Evolutionary conservation across 2,888 invertebrate species (phyloP), one percentile per base, ranked within the genome.

Genomic region (Agrotis clavis): DNA sequence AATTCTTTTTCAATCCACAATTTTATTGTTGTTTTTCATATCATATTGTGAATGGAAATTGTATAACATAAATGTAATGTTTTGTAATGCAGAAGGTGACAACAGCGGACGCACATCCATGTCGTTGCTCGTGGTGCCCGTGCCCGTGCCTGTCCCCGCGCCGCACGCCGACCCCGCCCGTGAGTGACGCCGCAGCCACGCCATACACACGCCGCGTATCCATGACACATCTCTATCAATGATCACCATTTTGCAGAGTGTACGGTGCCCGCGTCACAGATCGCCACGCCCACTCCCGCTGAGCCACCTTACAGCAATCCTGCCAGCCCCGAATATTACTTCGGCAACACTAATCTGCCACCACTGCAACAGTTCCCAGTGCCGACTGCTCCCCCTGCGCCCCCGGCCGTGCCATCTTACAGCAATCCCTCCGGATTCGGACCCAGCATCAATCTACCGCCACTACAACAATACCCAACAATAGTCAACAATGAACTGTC

Each of bases 61-160:
- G 41, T 41, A 35, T 35, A 5, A 11, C 1, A 35, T 35, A 53
- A 35, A 13, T n/a, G 14, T 3, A 35, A 57, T 19, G 35, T 57
- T 57, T 57, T 57, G 6, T 35, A 14, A 57, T 67, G 68, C 77
- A 84, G 85, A 81, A 16, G 65, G 77, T 18, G 85, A 76, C 45
- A 67, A 25, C 41, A 76, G 63, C 30, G 77, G 78, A 1, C 63
- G 67, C 48, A 63, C 77, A 19, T 66, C 87, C 25, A 69, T 91
- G 77, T 89, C 91, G 14, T 71, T 92, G 81, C 86, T 92, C 71
- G 80, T 92, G 76, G 81, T 93, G 73, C 92, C 92, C 0, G 85
- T 92, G 79, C 89, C 92, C 0, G 87, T 91, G 25, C 90, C 90
- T 7, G 81, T 69, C 1, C 74, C 74, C 35, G 67, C 18, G 16